Conservation (phyloP, 2,888 invertebrate species). For the Leptogaster cylindrica region DNA sequence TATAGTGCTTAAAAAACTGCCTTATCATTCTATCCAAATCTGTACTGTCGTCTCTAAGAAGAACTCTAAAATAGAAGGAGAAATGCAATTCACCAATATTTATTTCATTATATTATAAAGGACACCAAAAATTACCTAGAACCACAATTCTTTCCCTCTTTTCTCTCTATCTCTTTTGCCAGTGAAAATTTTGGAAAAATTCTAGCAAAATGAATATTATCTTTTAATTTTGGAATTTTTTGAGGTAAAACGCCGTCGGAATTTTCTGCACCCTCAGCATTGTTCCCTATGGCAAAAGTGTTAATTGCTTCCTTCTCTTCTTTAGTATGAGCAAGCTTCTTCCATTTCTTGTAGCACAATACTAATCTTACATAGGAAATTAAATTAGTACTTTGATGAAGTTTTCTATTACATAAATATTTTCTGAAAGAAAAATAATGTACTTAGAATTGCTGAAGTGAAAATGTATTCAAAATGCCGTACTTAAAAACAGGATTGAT, state of each 20-base stretch:
- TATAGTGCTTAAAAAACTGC: not conserved
- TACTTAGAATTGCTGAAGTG: not conserved
- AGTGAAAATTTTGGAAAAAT: not conserved
- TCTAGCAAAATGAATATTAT: not conserved
- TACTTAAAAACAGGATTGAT: slow-evolving; percentile 49
- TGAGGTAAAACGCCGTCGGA: not conserved
- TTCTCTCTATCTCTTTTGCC: not conserved
- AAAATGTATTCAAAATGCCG: not conserved
- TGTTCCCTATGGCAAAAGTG: not conserved
- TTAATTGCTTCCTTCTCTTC: slow-evolving; percentile 36
- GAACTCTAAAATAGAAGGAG: not conserved
- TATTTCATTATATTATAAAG: not conserved
- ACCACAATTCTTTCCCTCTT: not conserved
- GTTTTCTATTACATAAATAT: slow-evolving; percentile 43
- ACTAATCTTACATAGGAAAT: slow-evolving; percentile 47
- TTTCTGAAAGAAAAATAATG: slow-evolving; percentile 39
- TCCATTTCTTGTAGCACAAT: slow-evolving; percentile 49
- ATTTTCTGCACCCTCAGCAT: not conserved
- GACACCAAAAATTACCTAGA: not conserved
- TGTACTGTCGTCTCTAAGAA: not conserved
- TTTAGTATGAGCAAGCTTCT: slow-evolving; percentile 43
- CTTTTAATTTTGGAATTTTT: not conserved
- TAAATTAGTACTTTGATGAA: slow-evolving; percentile 42
- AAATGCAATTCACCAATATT: not conserved
- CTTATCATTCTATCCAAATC: not conserved